Base-by-base conservation (phyloP, 2,888 invertebrate species). In the Carcina quercana region DNA sequence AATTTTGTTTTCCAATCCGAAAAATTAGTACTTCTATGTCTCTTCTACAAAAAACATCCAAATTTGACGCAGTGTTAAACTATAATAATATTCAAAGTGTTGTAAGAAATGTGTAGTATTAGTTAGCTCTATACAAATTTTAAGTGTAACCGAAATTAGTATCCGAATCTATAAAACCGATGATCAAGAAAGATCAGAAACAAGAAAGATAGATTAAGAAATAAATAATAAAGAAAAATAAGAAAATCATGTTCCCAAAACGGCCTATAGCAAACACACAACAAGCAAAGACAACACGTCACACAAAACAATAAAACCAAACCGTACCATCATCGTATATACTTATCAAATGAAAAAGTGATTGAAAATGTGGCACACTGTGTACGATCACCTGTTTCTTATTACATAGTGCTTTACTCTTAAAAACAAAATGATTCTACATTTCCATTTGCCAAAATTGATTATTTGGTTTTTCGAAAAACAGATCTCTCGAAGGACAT, bases 401-500 rank as follows among this genome's bases (percentile, higher is more conserved):
- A 65, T 40, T 54, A 51, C 55, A 60, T 67, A 66, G 71, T 78
- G 73, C 70, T 68, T 49, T 58, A 56, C 60, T 65, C 56, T 53
- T 53, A 47, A 63, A 76, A 75, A 62, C 44, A 69, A 71, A 72
- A 79, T 67, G 64, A 69, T 48, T 53, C 59, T 69, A 74, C 56
- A 45, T 45, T 58, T 62, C 56, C 63, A 69, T 58, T 63, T 50
- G 49, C 51, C 49, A 53, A 58, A 64, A 53, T 59, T 62, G 58
- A 61, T 60, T 47, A 56, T 70, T 61, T 65, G 66, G 73, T 70
- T 72, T 20, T 71, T 75, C 78, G 72, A 59, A 72, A 70, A 79
- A 79, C 75, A 72, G 85, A 85, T 85, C 85, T 85, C 85, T 85
- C 85, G 85, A 85, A 85, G 83, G 80, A 75, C 68, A 76, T 64